phyloP scores from a whole-genome alignment of 2,113 vertebrate species.

The Panthera leo region DNA sequence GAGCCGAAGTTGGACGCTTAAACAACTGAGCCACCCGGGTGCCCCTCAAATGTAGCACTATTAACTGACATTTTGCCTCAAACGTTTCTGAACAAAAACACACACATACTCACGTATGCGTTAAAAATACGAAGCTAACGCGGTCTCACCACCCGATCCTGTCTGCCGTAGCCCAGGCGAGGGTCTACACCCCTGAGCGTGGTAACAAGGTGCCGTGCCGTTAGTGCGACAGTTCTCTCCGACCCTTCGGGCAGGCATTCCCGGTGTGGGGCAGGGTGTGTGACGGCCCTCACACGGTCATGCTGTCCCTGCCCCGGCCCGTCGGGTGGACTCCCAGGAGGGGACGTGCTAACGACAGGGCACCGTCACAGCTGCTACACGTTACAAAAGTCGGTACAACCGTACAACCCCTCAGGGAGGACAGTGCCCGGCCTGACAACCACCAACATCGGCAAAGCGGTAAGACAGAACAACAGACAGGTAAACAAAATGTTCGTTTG shows the following conservation, averaged over 20 bases:
- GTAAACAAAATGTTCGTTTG: not conserved
- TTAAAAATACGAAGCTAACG: not conserved
- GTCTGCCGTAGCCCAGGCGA: too few species aligned
- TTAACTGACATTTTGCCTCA: too few species aligned
- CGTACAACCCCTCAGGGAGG: not conserved
- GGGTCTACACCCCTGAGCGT: not conserved
- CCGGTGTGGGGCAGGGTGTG: not conserved
- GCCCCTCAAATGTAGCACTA: not conserved
- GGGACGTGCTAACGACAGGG: not conserved
- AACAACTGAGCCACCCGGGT: too few species aligned
- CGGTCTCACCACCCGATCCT: not conserved
- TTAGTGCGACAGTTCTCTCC: too few species aligned
- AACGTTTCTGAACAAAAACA: not conserved
- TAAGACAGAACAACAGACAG: not conserved
- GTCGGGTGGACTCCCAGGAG: accelerated
- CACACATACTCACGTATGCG: not conserved
- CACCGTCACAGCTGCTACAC: not conserved
- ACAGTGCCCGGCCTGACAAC: too few species aligned
- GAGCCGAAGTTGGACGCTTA: too few species aligned
- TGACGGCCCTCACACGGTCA: not conserved
- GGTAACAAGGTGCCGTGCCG: not conserved
- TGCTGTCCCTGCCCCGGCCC: not conserved
- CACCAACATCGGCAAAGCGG: not conserved
- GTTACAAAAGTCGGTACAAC: not conserved
- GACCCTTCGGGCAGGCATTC: not conserved